phyloP scores from a whole-genome alignment of 1,140 invertebrate species.

The Pogonus chalceus region DNA sequence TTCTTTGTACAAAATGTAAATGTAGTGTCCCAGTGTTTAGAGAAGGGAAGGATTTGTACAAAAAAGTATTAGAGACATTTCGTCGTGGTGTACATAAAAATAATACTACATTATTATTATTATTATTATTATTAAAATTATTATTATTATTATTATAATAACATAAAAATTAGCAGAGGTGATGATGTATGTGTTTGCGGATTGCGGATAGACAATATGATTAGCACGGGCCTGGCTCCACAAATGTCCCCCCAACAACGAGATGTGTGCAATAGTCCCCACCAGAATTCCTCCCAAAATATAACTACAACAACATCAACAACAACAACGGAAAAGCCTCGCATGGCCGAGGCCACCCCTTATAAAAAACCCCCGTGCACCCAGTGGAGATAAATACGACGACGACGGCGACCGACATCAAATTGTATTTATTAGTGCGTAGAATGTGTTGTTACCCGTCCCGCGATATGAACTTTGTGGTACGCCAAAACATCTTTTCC shows the following conservation, averaged over 20 bases:
- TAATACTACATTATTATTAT: too few species aligned
- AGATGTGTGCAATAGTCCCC: neutral
- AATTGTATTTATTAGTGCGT: too few species aligned
- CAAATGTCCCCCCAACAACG: too few species aligned
- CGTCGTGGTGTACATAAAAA: slow-evolving; percentile 31
- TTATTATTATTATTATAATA: too few species aligned
- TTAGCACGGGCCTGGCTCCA: too few species aligned
- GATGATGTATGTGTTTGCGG: too few species aligned
- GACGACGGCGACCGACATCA: neutral
- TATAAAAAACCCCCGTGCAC: neutral
- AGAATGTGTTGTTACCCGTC: neutral
- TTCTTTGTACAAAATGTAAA: slow-evolving; percentile 39
- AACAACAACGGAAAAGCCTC: neutral
- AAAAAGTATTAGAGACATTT: slow-evolving; percentile 36
- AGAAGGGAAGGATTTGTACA: slow-evolving; percentile 34
- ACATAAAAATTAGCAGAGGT: neutral
- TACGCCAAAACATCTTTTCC: neutral
- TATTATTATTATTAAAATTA: too few species aligned
- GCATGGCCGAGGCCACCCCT: too few species aligned
- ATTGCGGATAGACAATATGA: too few species aligned
- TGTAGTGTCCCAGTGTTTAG: slow-evolving; percentile 37
- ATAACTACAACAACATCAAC: neutral
- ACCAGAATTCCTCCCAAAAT: neutral
- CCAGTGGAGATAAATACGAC: neutral
- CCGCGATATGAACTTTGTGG: neutral